Base-by-base conservation (phyloP, 1,140 invertebrate species). In the Brevipalpus yothersi region DNA sequence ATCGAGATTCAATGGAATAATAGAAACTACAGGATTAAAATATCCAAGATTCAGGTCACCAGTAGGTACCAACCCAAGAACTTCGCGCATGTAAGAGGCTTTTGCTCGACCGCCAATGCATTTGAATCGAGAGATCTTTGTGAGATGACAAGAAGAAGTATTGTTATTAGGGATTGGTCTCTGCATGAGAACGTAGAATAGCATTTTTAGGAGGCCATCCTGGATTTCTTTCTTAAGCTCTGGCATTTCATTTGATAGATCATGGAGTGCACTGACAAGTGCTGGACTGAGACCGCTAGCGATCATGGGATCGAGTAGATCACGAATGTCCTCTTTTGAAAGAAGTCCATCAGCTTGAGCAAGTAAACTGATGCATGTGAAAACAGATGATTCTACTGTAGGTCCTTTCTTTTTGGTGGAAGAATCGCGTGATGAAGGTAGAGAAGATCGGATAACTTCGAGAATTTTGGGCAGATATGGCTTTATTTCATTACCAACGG, bases 311-410 rank as follows among this genome's bases (percentile, higher is more conserved):
- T 93, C 88, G 12, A 97, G 71, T 12, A 96, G 73, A 53, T 64
- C 57, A 59, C 77, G 78, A 0, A 96, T 81, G 67, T 94, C 87
- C 56, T 73, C 71, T 4, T 78, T 78, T 63, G 86, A 83, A 13
- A 76, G 73, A 43, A 79, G 77, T 62, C 82, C 81, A 0, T 91
- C 81, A 11, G 91, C 86, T 69, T 86, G 81, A 0, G 84, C 86
- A 1, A 98, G 69, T 60, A 96, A 76, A 41, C 89, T 91, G 17
- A 98, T 83, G 68, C 91, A 96, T 13, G 86, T 83, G 72, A 95
- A 95, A 39, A 96, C 82, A 0, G 86, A 80, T 0, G 89, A 84
- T 66, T 97, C 92, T 17, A 69, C 53, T 72, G 72, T 66, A 12
- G 77, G 71, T 58, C 83, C 78, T 15, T 63, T 62, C 43, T 70